These are phyloP conservation scores for Mus caroli DNA, from an alignment of 2,797 vertebrate species.

Conservation along the genomic window DNA sequence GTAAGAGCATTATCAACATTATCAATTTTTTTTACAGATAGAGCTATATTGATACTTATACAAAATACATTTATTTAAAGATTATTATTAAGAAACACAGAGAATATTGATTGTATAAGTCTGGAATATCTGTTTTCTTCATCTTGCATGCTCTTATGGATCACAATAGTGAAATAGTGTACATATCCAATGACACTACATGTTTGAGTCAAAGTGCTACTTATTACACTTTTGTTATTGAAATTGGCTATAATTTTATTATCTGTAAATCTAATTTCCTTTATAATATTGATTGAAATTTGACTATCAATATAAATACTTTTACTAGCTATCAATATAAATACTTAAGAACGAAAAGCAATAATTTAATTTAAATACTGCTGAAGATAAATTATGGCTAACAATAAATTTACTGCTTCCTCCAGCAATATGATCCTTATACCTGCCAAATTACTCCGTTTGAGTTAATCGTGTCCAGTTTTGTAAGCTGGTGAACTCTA, in stretches of 20 bases:
- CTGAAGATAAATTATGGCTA: slow-evolving; percentile 74
- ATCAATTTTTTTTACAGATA: slow-evolving; percentile 5
- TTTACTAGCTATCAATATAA: slow-evolving; percentile 80
- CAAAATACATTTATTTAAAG: not conserved
- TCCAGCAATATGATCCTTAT: not conserved
- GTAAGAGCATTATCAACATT: not conserved
- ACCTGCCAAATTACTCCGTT: not conserved
- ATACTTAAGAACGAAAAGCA: slow-evolving; percentile 70
- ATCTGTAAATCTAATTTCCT: slow-evolving; percentile 83
- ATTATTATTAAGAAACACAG: slow-evolving; percentile 23
- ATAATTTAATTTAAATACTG: slow-evolving; percentile 59
- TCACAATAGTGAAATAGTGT: slow-evolving; percentile 32
- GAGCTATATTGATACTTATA: not conserved
- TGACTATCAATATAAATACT: slow-evolving; percentile 78
- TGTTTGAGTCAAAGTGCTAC: slow-evolving; percentile 61
- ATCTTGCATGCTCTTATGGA: not conserved
- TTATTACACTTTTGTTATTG: slow-evolving; percentile 73
- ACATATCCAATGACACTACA: slow-evolving; percentile 68
- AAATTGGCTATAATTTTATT: slow-evolving; percentile 82
- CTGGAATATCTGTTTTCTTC: not conserved
- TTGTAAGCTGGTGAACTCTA: not conserved
- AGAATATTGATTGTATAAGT: not conserved
- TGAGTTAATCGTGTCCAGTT: not conserved
- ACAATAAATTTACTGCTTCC: slow-evolving; percentile 36
- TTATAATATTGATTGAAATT: slow-evolving; percentile 70